phyloP scores from a whole-genome alignment of 2,888 invertebrate species.

The Neoaliturus tenellus region DNA sequence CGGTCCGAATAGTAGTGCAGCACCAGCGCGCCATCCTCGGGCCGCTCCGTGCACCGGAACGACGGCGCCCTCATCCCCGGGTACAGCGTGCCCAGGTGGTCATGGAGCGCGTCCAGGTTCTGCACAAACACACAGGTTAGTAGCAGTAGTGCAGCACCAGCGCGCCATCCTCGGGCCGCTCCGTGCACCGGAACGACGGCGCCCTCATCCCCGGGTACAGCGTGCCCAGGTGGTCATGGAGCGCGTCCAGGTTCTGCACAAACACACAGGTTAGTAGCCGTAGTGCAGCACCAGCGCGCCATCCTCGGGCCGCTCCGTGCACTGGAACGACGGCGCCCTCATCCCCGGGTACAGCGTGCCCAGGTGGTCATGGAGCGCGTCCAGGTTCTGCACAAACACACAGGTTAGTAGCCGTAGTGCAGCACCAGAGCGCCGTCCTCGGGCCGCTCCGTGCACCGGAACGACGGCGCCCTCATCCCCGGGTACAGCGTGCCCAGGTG shows the following conservation, averaged over 20 bases:
- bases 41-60: constrained; percentile 94
- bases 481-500: constrained; percentile 96
- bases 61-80: constrained; percentile 97
- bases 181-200: constrained; percentile 97
- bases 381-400: constrained; percentile 84
- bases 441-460: constrained; percentile 93
- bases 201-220: constrained; percentile 96
- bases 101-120: constrained; percentile 97
- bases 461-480: constrained; percentile 96
- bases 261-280: constrained; percentile 72
- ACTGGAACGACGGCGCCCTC: constrained; percentile 96
- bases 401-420: constrained; percentile 93
- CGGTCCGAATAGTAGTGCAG: constrained; percentile 98
- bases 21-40: constrained; percentile 86
- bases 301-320: constrained; percentile 92
- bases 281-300: constrained; percentile 95
- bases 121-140: constrained; percentile 74
- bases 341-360: constrained; percentile 96
- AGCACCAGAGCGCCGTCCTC: constrained; percentile 94
- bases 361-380: constrained; percentile 96
- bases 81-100: constrained; percentile 94
- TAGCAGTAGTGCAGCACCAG: constrained; percentile 95
- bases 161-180: constrained; percentile 91
- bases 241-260: constrained; percentile 92
- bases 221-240: constrained; percentile 96